Base-by-base conservation (phyloP, 2,797 vertebrate species). In the Acanthurus tractus region DNA sequence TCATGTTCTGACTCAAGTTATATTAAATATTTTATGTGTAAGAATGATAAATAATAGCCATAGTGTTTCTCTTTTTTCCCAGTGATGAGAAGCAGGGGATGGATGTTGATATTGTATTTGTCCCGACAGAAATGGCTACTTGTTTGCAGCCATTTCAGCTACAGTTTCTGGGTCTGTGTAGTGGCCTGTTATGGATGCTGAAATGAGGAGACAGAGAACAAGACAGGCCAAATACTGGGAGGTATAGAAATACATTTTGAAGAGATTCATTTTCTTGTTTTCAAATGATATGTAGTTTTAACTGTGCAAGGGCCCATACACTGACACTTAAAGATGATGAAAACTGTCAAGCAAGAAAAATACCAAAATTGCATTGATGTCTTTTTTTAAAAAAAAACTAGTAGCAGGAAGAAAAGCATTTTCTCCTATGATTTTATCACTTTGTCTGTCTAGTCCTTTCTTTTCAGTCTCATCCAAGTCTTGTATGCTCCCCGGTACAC, bases 101-200 rank as follows among this genome's bases (percentile, higher is more conserved):
- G 42, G 59, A 1, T 53, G 17, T 71, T 78, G 52, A 49, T 77
- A 76, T 36, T 69, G 63, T 40, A 40, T 10, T 40, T 3, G 11
- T 80, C 54, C 48, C 63, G 70, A 57, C 62, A 71, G 73, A 77
- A 71, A 58, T 1, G 6, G 18, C 25, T 22, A 38, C 63, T 65
- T 71, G 38, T 84, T 88, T 86, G 50, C 72, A 72, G 25, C 17
- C 55, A 58, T 79, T 90, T 80, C 81, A 90, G 86, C 69, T 50
- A 40, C 80, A 63, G 78, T 86, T 76, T 82, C 78, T 70, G 66
- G 11, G 1, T 70, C 54, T 34, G 86, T 86, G 67, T 87, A 83
- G 79, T 38, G 55, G 81, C 68, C 80, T 91, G 54, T 88, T 87
- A 74, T 91, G 89, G 53, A 73, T 82, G 87, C 83, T 17, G 2